Conservation (phyloP, 2,888 invertebrate genomes). For the Pachycephus smyrnensis region DNA sequence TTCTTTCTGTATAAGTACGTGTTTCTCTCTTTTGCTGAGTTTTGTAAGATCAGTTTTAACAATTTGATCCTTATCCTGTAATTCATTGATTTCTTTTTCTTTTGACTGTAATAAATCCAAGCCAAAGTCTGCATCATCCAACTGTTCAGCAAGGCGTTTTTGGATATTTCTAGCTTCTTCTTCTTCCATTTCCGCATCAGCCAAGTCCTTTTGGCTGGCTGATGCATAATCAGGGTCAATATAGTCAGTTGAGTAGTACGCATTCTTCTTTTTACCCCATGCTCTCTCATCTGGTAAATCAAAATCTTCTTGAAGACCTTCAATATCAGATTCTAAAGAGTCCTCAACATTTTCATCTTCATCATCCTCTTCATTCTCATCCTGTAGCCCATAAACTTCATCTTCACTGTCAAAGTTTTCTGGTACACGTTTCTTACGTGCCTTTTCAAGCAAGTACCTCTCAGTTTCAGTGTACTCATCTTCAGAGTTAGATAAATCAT, state of each 20-base stretch:
- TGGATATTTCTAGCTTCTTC: constrained; percentile 87
- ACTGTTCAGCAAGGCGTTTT: constrained; percentile 78
- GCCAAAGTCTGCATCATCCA: constrained; percentile 83
- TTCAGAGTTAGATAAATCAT: constrained; percentile 78
- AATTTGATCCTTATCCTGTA: constrained; percentile 68
- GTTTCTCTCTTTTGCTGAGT: constrained; percentile 80
- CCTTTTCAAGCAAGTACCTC: constrained; percentile 73
- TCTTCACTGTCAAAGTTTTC: constrained; percentile 71
- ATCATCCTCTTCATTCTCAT: constrained; percentile 63
- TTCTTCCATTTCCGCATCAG: constrained; percentile 83
- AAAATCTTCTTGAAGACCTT: constrained; percentile 75
- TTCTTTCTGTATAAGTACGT: constrained; percentile 83
- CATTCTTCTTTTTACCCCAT: constrained; percentile 86
- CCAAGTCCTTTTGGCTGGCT: constrained; percentile 73
- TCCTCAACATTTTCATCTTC: constrained; percentile 71
- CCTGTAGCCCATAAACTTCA: constrained; percentile 74
- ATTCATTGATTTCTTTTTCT: constrained; percentile 50
- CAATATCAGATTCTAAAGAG: constrained; percentile 76
- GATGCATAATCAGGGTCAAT: constrained; percentile 87
- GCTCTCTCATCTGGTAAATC: constrained; percentile 84
- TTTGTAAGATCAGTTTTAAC: constrained; percentile 83
- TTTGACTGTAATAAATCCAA: constrained; percentile 68
- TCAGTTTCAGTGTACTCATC: constrained; percentile 78
- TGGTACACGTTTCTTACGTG: constrained; percentile 69
- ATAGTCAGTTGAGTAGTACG: constrained; percentile 89